Conservation (phyloP, 2,888 invertebrate genomes). For the Coelinius sp. region DNA sequence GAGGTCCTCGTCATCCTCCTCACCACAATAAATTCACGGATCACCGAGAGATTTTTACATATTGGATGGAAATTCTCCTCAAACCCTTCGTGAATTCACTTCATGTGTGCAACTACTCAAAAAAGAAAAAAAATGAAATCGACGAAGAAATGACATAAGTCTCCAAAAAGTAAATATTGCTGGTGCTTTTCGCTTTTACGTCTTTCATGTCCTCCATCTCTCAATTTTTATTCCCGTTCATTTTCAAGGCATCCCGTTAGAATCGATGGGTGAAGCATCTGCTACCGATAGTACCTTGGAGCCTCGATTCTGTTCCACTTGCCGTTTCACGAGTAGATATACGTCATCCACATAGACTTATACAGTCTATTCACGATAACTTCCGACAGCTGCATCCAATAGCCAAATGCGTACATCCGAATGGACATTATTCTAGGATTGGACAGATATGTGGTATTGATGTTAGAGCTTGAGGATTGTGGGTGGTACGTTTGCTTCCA, state of each 20-base stretch:
- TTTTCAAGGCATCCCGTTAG: constrained; percentile 31
- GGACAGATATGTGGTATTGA: background rate
- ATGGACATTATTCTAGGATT: constrained; percentile 13
- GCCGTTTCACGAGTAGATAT: constrained; percentile 35
- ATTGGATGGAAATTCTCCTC: background rate
- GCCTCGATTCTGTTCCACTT: constrained; percentile 40
- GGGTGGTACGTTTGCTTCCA: background rate
- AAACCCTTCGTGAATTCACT: background rate
- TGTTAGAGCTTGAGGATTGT: background rate
- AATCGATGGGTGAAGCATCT: constrained; percentile 46
- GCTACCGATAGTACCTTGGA: constrained; percentile 42
- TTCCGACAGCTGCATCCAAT: constrained; percentile 57
- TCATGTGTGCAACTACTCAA: background rate
- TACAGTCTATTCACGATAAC: constrained; percentile 51
- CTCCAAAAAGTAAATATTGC: constrained; percentile 19
- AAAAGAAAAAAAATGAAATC: background rate
- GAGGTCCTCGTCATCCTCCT: background rate
- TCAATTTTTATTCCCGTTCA: background rate
- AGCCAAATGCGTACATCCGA: constrained; percentile 35
- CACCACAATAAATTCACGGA: background rate
- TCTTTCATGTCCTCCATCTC: background rate
- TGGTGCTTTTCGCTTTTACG: background rate
- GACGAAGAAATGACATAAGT: background rate
- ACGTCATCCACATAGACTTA: constrained; percentile 47
- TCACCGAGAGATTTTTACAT: background rate